Base-by-base conservation (phyloP, 2,797 vertebrate genomes). In the Siniperca undulata region DNA sequence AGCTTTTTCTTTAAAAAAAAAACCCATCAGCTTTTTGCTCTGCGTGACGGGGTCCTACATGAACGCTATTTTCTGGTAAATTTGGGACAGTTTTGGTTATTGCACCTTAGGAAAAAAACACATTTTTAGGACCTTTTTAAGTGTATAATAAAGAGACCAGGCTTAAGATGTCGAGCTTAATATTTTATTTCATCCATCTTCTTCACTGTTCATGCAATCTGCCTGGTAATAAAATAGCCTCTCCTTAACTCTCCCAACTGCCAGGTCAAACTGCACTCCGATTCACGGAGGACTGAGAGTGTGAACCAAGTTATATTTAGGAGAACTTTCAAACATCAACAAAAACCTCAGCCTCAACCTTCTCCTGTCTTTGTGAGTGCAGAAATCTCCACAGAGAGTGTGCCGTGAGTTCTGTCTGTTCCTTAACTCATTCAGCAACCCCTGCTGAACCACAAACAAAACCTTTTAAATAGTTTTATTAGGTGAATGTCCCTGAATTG, bases 231-330 rank as follows among this genome's bases (percentile, higher is more conserved):
- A 70, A 59, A 77, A 68, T 68, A 1, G 53, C 70, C n/a, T 81
- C 64, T 64, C 30, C 61, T 66, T 30, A 60, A 30, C 30, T 30
- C 30, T 30, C 30, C 30, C 52, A 77, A 70, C 70, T 83, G 80
- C 81, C 82, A 42, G 82, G 74, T 85, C 84, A 78, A 68, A 88
- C 73, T 65, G 58, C 68, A 19, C 46, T 83, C 48, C 7, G 19
- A 10, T 82, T 78, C 50, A 56, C 40, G n/a, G 74, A 66, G 52
- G 62, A 50, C 67, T 7, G 56, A 73, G 24, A 40, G 59, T 56
- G 83, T 58, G 60, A 85, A 62, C n/a, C 13, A 13, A 58, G 52
- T 22, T 52, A 9, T 67, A 36, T 64, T 71, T 7, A 17, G 17
- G 1, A 1, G 34, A 71, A 50, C 42, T 42, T 53, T 84, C 50